These are phyloP conservation scores for Nemotelus pantherinus DNA, from an alignment of 2,888 invertebrate species.

Conservation along the genomic window DNA sequence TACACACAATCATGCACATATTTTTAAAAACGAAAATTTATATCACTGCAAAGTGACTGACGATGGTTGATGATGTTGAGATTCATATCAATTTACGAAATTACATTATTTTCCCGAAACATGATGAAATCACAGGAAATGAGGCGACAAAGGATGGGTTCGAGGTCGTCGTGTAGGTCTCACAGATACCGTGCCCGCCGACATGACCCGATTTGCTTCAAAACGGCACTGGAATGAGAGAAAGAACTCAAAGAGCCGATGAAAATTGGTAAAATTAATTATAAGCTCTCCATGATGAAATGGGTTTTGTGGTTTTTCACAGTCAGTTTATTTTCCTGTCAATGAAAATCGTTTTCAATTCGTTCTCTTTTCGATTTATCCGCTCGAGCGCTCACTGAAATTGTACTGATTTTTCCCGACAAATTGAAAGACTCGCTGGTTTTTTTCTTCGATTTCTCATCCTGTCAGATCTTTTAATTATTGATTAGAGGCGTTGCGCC, in stretches of 20 bases:
- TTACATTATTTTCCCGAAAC: conserved; percentile 11
- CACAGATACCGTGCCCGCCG: too few relatives aligned
- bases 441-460: background rate
- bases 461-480: conserved; percentile 1
- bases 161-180: background rate
- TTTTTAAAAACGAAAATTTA: conserved; percentile 18
- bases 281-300: conserved; percentile 12
- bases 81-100: conserved; percentile 18
- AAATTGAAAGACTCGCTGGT: background rate
- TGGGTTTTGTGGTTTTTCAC: conserved; percentile 30
- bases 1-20: background rate
- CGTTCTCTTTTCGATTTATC: background rate
- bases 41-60: conserved; percentile 9
- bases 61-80: conserved; percentile 17
- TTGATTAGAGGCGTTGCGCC: background rate
- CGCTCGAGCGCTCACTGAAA: too few relatives aligned
- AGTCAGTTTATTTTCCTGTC: conserved; percentile 20
- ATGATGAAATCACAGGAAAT: conserved; percentile 7
- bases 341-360: conserved; percentile 5
- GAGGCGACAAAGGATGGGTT: background rate
- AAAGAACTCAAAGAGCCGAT: background rate
- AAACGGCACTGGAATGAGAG: background rate
- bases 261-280: conserved; percentile 22
- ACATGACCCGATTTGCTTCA: too few relatives aligned
- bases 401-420: background rate